phyloP scores from a whole-genome alignment of 2,113 vertebrate genomes.

The Lynx canadensis region DNA sequence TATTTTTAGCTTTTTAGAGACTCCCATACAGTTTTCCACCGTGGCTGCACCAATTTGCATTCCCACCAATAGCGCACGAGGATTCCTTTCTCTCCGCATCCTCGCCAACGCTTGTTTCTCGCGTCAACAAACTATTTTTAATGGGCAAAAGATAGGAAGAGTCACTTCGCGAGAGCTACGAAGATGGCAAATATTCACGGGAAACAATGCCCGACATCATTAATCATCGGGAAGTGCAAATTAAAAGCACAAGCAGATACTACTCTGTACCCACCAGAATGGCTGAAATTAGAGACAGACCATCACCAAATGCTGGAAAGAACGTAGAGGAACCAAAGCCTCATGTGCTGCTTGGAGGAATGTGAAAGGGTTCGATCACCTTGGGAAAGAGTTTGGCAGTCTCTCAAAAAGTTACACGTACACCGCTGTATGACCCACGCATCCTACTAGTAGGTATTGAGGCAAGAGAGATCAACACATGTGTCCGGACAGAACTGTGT shows the following conservation, averaged over 20 bases:
- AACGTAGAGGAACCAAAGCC: fast-evolving
- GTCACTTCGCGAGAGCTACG: not conserved
- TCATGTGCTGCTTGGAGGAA: not conserved
- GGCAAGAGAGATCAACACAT: not conserved
- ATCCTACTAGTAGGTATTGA: too few relatives aligned
- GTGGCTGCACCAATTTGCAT: not conserved
- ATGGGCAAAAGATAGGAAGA: not conserved
- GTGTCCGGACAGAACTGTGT: not conserved
- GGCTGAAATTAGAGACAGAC: not conserved
- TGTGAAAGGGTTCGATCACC: fast-evolving
- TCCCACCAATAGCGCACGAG: not conserved
- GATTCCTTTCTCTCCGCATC: not conserved
- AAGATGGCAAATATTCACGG: not conserved
- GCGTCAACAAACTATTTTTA: not conserved
- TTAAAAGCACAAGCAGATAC: not conserved
- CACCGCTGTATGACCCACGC: fast-evolving
- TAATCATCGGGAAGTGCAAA: not conserved
- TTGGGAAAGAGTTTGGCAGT: not conserved
- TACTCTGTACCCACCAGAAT: not conserved
- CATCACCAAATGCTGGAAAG: too few relatives aligned
- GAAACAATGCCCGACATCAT: not conserved
- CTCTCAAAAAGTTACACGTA: not conserved
- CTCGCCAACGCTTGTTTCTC: not conserved
- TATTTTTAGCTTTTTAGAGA: not conserved
- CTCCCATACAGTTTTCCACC: not conserved